Conservation (phyloP, 2,113 vertebrate species). For the Herpetotheres cachinnans region DNA sequence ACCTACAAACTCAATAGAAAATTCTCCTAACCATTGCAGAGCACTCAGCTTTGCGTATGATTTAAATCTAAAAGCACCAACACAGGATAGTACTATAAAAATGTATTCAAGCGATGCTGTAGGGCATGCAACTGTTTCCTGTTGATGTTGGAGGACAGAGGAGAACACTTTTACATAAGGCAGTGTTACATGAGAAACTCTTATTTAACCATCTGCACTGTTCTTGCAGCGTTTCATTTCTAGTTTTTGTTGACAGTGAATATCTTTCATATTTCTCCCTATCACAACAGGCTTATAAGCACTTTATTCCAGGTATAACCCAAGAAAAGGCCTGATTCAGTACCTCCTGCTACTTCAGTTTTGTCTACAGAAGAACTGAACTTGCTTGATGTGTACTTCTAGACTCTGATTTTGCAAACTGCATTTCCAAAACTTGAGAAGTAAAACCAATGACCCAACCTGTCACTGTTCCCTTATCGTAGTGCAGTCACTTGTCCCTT, state of each 20-base stretch:
- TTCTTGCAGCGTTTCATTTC: neutral
- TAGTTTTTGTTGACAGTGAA: neutral
- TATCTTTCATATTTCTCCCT: neutral
- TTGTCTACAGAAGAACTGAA: neutral
- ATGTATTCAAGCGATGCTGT: neutral
- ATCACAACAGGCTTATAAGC: neutral
- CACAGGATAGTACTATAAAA: neutral
- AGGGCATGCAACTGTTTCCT: neutral
- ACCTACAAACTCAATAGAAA: neutral
- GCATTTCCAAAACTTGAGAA: neutral
- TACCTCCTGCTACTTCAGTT: neutral
- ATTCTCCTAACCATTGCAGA: neutral
- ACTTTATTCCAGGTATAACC: neutral
- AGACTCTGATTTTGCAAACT: neutral
- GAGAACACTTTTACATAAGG: neutral
- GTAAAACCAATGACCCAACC: accelerated
- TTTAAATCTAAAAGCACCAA: constrained; percentile 23
- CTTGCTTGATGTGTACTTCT: neutral
- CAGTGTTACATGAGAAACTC: neutral
- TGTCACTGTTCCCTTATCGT: neutral
- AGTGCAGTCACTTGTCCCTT: neutral
- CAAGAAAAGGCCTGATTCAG: neutral
- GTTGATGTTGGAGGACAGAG: neutral
- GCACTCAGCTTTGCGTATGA: neutral
- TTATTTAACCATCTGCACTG: neutral